Evolutionary conservation across 2,797 vertebrate species (phyloP).

Genomic region (Lacerta bilineata): DNA sequence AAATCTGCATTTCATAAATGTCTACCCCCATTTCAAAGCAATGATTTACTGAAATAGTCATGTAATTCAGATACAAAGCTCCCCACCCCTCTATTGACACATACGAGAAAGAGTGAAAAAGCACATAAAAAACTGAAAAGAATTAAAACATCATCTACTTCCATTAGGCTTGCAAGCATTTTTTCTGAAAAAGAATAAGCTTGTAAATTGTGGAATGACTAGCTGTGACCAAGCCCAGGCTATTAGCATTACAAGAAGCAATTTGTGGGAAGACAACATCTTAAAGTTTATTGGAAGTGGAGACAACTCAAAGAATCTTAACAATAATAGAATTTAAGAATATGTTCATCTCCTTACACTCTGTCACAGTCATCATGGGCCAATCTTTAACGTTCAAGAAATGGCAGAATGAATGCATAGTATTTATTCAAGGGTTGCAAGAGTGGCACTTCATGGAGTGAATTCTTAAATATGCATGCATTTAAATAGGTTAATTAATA

Average conservation of each 20-base stretch:
- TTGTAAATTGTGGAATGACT: conserved; percentile 24
- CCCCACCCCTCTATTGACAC: neutral
- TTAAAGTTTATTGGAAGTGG: conserved; percentile 9
- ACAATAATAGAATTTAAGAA: neutral
- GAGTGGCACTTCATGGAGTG: conserved; percentile 5
- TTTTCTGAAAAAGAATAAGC: neutral
- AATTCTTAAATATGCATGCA: conserved; percentile 42
- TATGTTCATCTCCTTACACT: neutral
- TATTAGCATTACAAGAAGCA: conserved; percentile 36
- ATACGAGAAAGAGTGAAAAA: neutral
- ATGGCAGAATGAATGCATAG: neutral
- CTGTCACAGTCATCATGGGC: neutral
- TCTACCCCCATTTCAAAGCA: neutral
- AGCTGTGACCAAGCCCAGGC: neutral
- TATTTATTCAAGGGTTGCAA: neutral
- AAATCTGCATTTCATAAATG: neutral
- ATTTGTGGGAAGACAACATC: conserved; percentile 11
- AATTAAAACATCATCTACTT: conserved; percentile 24
- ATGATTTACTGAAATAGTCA: neutral
- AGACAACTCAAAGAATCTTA: neutral
- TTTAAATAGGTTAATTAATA: conserved; percentile 56
- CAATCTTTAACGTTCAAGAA: neutral
- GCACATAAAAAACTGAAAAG: conserved; percentile 5
- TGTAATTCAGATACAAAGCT: neutral
- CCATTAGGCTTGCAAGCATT: conserved; percentile 9